A percentile compares a stretch with the other conserved stretches of the same genome.
Conservation (phyloP, 2,888 invertebrate genomes). For the Octonoba sinensis region DNA sequence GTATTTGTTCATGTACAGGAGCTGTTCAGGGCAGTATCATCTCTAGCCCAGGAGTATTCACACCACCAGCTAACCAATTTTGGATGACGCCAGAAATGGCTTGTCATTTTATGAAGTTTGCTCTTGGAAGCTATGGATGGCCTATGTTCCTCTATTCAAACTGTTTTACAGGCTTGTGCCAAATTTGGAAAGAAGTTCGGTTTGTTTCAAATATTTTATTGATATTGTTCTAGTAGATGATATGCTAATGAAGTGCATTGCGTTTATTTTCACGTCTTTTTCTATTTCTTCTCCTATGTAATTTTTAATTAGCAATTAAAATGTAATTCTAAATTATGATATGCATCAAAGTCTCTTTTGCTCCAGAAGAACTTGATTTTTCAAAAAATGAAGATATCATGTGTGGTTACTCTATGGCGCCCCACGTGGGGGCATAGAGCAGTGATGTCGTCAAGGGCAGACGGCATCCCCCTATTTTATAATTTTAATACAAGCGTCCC, state of each 20-base stretch:
- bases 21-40: conserved; percentile 62
- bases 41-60: conserved; percentile 59
- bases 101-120: conserved; percentile 82
- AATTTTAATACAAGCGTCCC: no score
- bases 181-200: conserved; percentile 78
- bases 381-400: no score
- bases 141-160: conserved; percentile 85
- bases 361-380: no score
- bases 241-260: neutral
- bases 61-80: conserved; percentile 63
- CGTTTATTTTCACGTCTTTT: neutral
- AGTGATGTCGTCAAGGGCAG: no score
- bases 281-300: neutral
- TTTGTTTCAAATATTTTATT: conserved; percentile 68
- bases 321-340: neutral
- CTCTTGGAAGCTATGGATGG: conserved; percentile 90
- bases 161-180: conserved; percentile 82
- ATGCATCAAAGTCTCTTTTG: no score
- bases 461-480: no score
- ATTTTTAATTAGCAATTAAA: neutral
- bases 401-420: no score
- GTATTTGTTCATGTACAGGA: conserved; percentile 19
- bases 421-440: no score
- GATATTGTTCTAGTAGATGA: neutral
- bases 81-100: conserved; percentile 88